phyloP scores from a whole-genome alignment of 2,113 vertebrate species.

The Speoplatyrhinus poulsoni region DNA sequence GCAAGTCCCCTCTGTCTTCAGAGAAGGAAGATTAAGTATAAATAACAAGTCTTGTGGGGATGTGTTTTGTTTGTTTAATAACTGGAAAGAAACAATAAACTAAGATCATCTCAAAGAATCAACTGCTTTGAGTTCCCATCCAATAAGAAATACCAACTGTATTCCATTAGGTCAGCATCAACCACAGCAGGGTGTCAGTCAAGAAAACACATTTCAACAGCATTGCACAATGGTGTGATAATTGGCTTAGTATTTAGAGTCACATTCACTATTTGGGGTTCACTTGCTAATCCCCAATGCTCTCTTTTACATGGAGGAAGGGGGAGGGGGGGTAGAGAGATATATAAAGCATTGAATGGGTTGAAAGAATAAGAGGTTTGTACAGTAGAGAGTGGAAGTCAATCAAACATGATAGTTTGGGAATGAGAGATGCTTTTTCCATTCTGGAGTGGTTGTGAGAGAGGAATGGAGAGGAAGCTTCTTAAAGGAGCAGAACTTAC shows the following conservation, averaged over 20 bases:
- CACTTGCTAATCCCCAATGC: background rate
- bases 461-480: slow-evolving; percentile 36
- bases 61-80: background rate
- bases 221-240: background rate
- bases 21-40: too few species aligned
- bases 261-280: background rate
- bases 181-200: background rate
- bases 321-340: background rate
- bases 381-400: slow-evolving; percentile 7
- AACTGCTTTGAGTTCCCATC: slow-evolving; percentile 35
- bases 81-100: slow-evolving; percentile 21
- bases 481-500: slow-evolving; percentile 75
- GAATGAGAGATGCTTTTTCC: slow-evolving; percentile 50
- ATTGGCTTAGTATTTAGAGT: background rate
- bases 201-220: background rate
- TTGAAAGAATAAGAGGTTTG: background rate
- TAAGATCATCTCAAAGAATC: slow-evolving; percentile 30
- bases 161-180: background rate
- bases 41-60: too few species aligned
- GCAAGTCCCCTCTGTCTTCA: too few species aligned
- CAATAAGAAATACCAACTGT: slow-evolving; percentile 28
- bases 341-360: background rate
- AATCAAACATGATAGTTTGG: slow-evolving; percentile 41
- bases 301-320: background rate
- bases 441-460: slow-evolving; percentile 26